Percentiles rank a stretch among this genome's conserved stretches.
phyloP scores from a whole-genome alignment of 2,113 vertebrate genomes.

The Barnardius zonarius region DNA sequence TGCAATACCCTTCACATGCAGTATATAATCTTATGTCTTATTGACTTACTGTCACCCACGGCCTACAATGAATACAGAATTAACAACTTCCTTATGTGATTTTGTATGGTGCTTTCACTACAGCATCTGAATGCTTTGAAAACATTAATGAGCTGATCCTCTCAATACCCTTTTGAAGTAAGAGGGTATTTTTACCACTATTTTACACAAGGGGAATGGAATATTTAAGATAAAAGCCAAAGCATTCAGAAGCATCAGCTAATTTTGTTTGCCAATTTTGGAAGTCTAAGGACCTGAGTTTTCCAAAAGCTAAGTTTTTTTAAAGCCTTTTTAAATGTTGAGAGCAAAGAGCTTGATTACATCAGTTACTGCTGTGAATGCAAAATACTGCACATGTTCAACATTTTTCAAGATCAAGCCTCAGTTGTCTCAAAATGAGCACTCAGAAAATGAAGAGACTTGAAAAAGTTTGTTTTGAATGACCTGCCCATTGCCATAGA shows the following conservation, averaged over 20 bases:
- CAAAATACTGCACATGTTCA: background rate
- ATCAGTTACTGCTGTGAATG: background rate
- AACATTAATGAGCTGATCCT: constrained; percentile 47
- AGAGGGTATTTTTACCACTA: constrained; percentile 36
- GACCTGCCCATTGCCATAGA: background rate
- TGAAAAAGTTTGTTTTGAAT: background rate
- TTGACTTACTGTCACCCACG: background rate
- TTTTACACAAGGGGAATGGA: background rate
- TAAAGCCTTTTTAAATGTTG: background rate
- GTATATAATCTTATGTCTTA: background rate
- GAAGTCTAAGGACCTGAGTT: background rate
- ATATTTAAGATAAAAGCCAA: constrained; percentile 48
- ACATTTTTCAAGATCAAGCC: background rate
- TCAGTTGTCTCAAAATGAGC: background rate
- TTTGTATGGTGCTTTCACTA: constrained; percentile 18
- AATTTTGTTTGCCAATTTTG: constrained; percentile 19
- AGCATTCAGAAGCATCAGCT: constrained; percentile 23
- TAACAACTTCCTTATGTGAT: constrained; percentile 23
- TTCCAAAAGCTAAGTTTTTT: background rate
- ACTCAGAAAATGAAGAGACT: background rate
- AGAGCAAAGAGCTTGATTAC: background rate
- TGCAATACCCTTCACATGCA: background rate
- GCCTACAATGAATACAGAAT: constrained; percentile 12
- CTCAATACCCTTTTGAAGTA: constrained; percentile 38
- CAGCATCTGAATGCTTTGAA: constrained; percentile 27